Base-by-base conservation (phyloP, 2,888 invertebrate genomes). In the Leptinotarsa haldemani region DNA sequence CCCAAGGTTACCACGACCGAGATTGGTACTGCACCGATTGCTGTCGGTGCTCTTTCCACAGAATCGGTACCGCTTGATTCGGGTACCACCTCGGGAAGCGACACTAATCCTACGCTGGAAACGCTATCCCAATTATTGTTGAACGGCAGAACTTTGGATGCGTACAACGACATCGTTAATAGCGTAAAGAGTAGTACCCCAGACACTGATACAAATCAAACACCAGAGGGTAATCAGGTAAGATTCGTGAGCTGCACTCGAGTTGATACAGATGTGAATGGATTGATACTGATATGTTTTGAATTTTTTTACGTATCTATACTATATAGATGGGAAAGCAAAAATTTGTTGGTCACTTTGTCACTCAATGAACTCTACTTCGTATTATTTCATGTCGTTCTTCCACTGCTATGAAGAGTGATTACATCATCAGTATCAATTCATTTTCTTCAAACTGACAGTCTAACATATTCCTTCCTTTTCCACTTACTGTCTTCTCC, bases 71-170 rank as follows among this genome's bases (percentile, higher is more conserved):
- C 70, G 20, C 66, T 69, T 53, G 74, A 53, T 70, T 65, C 77
- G 9, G 78, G 74, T 74, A 83, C 82, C 75, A 77, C 71, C 65
- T 71, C 25, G 61, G 71, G 18, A 58, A 50, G 58, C 9, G 71
- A 68, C 15, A 68, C 69, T 88, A 75, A 67, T 86, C 88, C 90
- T 86, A 90, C 90, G 88, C 87, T 90, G 87, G 90, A 90, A 85
- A 89, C 89, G 86, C 86, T 91, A 88, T 89, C 90, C 85, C 90
- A 90, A 86, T 88, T 91, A 88, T 88, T 91, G 88, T 75, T 78
- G 50, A 90, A 90, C 87, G 90, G 90, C 87, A 90, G 89, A 89
- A 88, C 90, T 85, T 89, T 91, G 84, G 89, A 90, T 82, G 91
- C 90, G 80, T 90, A 89, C 87, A 90, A 90, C 88, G 89, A 82